Evolutionary conservation across 2,888 invertebrate genomes (phyloP), one percentile per base, ranked within the genome.

Genomic region (Campopleginae sp.): DNA sequence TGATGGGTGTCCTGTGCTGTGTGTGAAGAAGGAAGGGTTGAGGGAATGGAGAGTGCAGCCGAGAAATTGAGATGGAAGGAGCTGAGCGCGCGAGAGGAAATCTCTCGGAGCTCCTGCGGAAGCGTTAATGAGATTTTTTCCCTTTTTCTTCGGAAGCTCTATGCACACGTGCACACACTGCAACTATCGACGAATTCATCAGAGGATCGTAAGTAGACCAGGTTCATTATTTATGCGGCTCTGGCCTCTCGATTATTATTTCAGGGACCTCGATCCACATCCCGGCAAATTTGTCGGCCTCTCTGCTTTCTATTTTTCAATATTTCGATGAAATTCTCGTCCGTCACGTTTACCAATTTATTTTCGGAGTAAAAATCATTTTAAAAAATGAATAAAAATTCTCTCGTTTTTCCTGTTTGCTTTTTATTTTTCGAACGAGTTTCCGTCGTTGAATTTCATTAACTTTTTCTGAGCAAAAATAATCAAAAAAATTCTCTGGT

Each of bases 121-220:
- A 8, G 71, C 33, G 31, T 63, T 84, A 84, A 84, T 84, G 80
- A 84, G 80, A 54, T 46, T 51, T 74, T 65, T 84, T 72, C 72
- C 38, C 23, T 14, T 58, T 58, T 58, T 12, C 54, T 54, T 63
- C 19, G 33, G 6, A 33, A 33, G 33, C 33, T 7, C 5, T 19
- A 33, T 51, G 38, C 48, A 23, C 63, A 1, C 48, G 48, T 46
- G 19, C 48, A 46, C 48, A 31, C 31, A 33, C 38, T 1, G 1
- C 33, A 38, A 23, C 48, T 76, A 76, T 76, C 65, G 76, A 48
- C 4, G 48, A 19, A 19, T 19, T 54, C 27, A 44, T 68, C 44
- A 31, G n/a, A n/a, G 58, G 68, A 54, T 68, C 44, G n/a, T 19
- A 78, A 68, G 54, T 68, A 54, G 68, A 68, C 54, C 44, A 14